Percentiles rank a stretch among this genome's conserved stretches.
Conservation (phyloP, 1,140 invertebrate genomes). For the Drosophila parvula region DNA sequence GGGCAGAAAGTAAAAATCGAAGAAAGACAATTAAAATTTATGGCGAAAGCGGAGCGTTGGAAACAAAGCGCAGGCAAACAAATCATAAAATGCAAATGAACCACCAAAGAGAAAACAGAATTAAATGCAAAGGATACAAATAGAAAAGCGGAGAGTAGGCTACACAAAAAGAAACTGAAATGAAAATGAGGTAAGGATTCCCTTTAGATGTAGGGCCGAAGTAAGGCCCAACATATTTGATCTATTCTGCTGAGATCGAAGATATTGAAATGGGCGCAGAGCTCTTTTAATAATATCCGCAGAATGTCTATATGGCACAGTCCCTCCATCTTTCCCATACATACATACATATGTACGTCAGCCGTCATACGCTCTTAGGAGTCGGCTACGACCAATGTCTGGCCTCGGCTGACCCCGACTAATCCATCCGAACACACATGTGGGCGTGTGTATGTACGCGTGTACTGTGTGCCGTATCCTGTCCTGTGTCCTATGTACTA, state of each 20-base stretch:
- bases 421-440: slow-evolving; percentile 71
- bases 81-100: slow-evolving; percentile 56
- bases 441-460: slow-evolving; percentile 65
- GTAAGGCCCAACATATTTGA: not conserved
- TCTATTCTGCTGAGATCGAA: not conserved
- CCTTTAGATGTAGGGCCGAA: too few species aligned
- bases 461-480: slow-evolving; percentile 35
- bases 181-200: not conserved
- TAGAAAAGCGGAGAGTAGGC: slow-evolving; percentile 50
- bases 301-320: not conserved
- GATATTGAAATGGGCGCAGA: not conserved
- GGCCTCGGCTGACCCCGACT: slow-evolving; percentile 51
- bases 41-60: slow-evolving; percentile 55
- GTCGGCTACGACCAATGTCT: slow-evolving; percentile 53
- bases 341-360: too few species aligned
- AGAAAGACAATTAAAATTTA: slow-evolving; percentile 80
- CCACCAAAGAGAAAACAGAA: slow-evolving; percentile 9
- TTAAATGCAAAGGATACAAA: slow-evolving; percentile 37
- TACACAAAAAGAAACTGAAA: slow-evolving; percentile 35
- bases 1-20: slow-evolving; percentile 69
- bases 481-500: slow-evolving; percentile 27
- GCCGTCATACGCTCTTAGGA: slow-evolving; percentile 7
- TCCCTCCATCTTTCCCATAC: slow-evolving; percentile 12
- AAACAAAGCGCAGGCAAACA: slow-evolving; percentile 54
- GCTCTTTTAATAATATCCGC: not conserved